phyloP scores from a whole-genome alignment of 92 coral and sea anemone species.

The Porites lobata region DNA sequence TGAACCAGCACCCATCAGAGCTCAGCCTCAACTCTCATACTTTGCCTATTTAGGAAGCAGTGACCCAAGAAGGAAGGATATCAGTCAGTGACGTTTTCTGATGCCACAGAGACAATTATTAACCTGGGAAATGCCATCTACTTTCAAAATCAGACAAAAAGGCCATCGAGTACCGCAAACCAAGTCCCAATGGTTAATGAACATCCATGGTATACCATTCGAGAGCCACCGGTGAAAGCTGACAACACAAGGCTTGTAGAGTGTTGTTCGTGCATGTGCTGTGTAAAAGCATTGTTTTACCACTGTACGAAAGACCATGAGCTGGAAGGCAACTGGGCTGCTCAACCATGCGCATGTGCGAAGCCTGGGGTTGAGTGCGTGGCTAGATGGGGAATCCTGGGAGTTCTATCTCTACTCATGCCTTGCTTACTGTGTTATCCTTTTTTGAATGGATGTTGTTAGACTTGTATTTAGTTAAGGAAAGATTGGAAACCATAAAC shows the following conservation, averaged over 20 bases:
- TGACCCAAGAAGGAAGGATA: neutral
- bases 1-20: neutral
- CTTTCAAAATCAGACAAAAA: neutral
- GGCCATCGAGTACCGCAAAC: neutral
- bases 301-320: conserved; percentile 91
- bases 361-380: conserved; percentile 68
- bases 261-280: conserved; percentile 91
- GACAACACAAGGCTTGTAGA: conserved; percentile 65
- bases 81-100: neutral
- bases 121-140: conserved; percentile 14
- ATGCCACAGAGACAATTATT: neutral
- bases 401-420: conserved; percentile 67
- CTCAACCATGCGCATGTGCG: conserved; percentile 76
- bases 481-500: conserved; percentile 4
- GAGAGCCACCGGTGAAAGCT: conserved; percentile 2
- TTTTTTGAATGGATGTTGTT: conserved; percentile 66
- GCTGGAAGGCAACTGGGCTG: conserved; percentile 67
- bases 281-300: conserved; percentile 86
- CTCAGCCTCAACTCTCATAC: conserved; percentile 33
- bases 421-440: conserved; percentile 81
- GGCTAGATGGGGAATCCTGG: conserved; percentile 77
- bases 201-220: neutral
- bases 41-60: conserved; percentile 14
- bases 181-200: neutral
- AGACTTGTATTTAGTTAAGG: neutral